Evolutionary conservation across 2,888 invertebrate species (phyloP), one percentile per base, ranked within the genome.

Genomic region (Branchipolynoe longqiensis): DNA sequence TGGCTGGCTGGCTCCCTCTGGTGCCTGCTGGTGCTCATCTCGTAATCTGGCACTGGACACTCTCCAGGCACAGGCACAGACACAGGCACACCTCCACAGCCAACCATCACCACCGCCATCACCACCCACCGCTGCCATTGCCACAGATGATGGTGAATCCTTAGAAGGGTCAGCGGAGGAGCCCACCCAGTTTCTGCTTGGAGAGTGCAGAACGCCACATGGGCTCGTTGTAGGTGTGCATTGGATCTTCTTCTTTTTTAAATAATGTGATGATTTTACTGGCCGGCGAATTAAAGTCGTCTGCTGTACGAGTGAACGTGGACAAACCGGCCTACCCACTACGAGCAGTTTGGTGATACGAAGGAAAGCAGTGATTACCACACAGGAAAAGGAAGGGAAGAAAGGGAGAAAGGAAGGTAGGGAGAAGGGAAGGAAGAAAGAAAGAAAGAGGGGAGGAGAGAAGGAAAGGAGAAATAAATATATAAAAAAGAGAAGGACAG

Each of bases 11-110:
- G 36, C 38, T 33, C n/a, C 36, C 69, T n/a, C 36, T 36, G n/a
- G 36, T 18, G 36, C 22, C 38, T 38, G n/a, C 36, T 8, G n/a
- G n/a, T n/a, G 36, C 69, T 69, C 69, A 69, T 69, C 69, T 69
- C n/a, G 69, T 69, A 69, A 69, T 69, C 69, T 69, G 69, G 69
- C 38, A 69, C 69, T n/a, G 36, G 36, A 36, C 69, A 3, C 36
- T 33, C 69, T 69, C 69, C 69, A 38, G 38, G 69, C 36, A 14
- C 38, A 62, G 28, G 3, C 1, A 14, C 28, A 2, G 62, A 3
- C 25, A 62, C 25, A 62, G 62, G 62, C 28, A 14, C 0, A n/a
- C 25, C 22, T n/a, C 3, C 25, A 56, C 56, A 56, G 6, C 56
- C 56, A 56, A 25, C n/a, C n/a, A n/a, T n/a, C n/a, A n/a, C n/a